Evolutionary conservation across 2,888 invertebrate species (phyloP).

Genomic region (Cheilosia urbana): DNA sequence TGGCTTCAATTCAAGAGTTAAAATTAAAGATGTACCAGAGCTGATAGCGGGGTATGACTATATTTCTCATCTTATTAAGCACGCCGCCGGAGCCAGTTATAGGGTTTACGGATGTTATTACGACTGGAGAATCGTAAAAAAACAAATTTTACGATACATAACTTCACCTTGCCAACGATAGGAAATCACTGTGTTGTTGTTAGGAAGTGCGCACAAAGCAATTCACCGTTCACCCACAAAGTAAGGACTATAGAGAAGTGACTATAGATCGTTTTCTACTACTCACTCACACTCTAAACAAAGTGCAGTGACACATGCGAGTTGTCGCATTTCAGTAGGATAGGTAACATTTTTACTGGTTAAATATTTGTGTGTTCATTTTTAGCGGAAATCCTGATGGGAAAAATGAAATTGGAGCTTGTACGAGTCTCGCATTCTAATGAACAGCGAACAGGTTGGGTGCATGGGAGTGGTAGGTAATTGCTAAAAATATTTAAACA

Average conservation of each 20-base stretch:
- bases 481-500: constrained; percentile 15
- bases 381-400: constrained; percentile 17
- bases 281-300: not conserved
- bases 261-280: not conserved
- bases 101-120: constrained; percentile 19
- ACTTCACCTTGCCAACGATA: constrained; percentile 14
- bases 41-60: not conserved
- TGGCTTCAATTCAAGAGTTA: constrained; percentile 21
- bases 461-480: constrained; percentile 1
- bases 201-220: constrained; percentile 4
- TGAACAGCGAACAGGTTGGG: not conserved
- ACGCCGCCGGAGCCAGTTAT: not conserved
- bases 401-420: constrained; percentile 26
- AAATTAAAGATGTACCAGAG: not conserved
- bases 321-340: constrained; percentile 14
- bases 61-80: not conserved
- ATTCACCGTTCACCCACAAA: not conserved
- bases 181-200: constrained; percentile 37
- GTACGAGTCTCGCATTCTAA: constrained; percentile 25
- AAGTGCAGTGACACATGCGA: constrained; percentile 17
- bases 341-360: constrained; percentile 25
- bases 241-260: not conserved
- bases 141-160: constrained; percentile 11
- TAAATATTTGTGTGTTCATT: constrained; percentile 39
- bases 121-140: constrained; percentile 10